phyloP scores from a whole-genome alignment of 1,140 invertebrate species.

The Procambarus clarkii region DNA sequence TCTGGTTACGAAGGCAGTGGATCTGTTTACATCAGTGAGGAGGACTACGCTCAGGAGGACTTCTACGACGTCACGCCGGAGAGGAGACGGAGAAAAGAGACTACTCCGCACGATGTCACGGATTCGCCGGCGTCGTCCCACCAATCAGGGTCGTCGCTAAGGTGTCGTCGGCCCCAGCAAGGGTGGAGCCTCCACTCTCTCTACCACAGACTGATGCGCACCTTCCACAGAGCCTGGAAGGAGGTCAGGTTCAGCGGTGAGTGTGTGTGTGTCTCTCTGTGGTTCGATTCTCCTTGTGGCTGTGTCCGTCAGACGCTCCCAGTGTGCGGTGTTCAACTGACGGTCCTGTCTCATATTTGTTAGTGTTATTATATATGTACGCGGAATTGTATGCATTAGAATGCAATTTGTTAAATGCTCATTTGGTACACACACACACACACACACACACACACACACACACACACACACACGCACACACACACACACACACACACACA shows the following conservation, averaged over 20 bases:
- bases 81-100: slow-evolving; percentile 40
- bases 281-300: no score
- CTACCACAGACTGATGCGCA: slow-evolving; percentile 49
- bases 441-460: no score
- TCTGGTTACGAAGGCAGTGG: background rate
- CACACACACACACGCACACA: no score
- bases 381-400: no score
- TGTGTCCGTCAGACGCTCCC: no score
- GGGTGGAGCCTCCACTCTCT: slow-evolving; percentile 56
- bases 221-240: slow-evolving; percentile 64
- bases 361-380: background rate
- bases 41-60: slow-evolving; percentile 1
- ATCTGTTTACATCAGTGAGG: background rate
- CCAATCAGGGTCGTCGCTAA: slow-evolving; percentile 27
- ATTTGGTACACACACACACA: no score
- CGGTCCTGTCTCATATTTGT: no score
- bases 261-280: background rate
- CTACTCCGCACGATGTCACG: slow-evolving; percentile 14
- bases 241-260: slow-evolving; percentile 61
- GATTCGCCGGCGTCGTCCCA: slow-evolving; percentile 46
- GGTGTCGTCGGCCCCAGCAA: background rate
- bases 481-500: no score
- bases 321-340: no score
- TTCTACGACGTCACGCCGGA: slow-evolving; percentile 44
- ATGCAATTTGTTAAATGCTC: no score